Percentiles rank a stretch among this genome's conserved stretches.
Evolutionary conservation across 1,140 invertebrate species (phyloP).

Genomic region (Listronotus bonariensis): DNA sequence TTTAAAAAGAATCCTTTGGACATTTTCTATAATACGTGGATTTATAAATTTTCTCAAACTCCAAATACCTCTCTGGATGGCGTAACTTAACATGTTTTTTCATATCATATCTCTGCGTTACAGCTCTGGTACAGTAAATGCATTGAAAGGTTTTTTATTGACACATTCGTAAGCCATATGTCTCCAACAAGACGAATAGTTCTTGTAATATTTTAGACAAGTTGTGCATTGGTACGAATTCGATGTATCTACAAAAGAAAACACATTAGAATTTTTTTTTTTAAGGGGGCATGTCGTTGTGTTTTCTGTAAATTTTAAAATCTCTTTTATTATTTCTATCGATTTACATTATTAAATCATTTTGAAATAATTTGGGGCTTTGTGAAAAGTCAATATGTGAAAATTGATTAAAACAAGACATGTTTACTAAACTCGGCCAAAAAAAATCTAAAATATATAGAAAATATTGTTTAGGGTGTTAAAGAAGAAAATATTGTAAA

Average conservation of each 20-base stretch:
- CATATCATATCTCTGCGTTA: constrained; percentile 47
- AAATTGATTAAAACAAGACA: too few relatives aligned
- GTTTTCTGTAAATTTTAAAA: too few relatives aligned
- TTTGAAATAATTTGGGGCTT: too few relatives aligned
- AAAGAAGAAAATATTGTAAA: too few relatives aligned
- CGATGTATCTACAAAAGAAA: not conserved
- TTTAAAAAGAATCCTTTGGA: constrained; percentile 7
- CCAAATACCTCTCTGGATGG: constrained; percentile 22
- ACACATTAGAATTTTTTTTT: too few relatives aligned
- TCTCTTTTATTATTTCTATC: too few relatives aligned
- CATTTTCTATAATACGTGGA: constrained; percentile 23
- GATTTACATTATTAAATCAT: too few relatives aligned
- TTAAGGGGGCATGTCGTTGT: too few relatives aligned
- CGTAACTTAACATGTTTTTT: constrained; percentile 39
- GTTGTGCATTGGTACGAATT: constrained; percentile 11
- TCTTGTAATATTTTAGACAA: constrained; percentile 24
- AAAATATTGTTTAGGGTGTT: too few relatives aligned
- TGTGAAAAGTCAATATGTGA: too few relatives aligned
- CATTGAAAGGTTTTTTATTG: constrained; percentile 59
- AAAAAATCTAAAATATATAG: too few relatives aligned
- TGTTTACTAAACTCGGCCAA: too few relatives aligned
- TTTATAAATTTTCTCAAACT: constrained; percentile 32
- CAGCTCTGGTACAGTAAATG: constrained; percentile 40
- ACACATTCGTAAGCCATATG: constrained; percentile 70
- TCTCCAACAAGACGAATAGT: constrained; percentile 34